These are phyloP conservation scores for Phyllostomus hastatus DNA, from an alignment of 2,113 vertebrate genomes.

Conservation along the genomic window DNA sequence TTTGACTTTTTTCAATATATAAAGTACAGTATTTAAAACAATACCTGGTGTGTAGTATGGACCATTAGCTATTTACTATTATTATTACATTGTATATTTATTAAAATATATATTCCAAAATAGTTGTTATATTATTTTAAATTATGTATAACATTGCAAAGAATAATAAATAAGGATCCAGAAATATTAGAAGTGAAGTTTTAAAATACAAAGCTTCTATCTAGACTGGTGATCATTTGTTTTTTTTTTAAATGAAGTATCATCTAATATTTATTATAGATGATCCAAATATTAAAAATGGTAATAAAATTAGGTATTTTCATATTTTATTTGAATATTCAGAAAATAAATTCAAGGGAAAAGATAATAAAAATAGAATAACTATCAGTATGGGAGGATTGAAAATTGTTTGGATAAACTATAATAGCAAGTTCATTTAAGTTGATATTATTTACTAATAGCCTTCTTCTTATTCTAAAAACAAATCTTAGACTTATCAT, in stretches of 20 bases:
- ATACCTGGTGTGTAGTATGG: background rate
- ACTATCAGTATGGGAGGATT: background rate
- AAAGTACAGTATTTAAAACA: background rate
- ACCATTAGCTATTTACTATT: background rate
- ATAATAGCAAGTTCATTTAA: background rate
- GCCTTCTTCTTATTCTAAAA: background rate
- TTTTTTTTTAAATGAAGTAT: constrained; percentile 2
- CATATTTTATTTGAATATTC: background rate
- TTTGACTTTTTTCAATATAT: background rate
- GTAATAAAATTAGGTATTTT: background rate
- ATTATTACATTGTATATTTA: background rate
- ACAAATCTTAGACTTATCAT: background rate
- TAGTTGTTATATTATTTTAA: background rate
- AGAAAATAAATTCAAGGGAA: background rate
- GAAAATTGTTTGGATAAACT: background rate
- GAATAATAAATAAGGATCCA: background rate
- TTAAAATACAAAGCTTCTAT: background rate
- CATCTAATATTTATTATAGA: background rate
- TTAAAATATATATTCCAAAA: background rate
- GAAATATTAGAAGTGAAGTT: background rate
- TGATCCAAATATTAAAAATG: background rate
- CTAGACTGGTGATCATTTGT: background rate
- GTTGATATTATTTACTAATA: background rate
- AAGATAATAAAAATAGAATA: background rate
- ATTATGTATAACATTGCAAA: background rate